Evolutionary conservation across 1,140 invertebrate genomes (phyloP), one percentile per base, ranked within the genome.

Genomic region (Aphelenchoides fujianensis): DNA sequence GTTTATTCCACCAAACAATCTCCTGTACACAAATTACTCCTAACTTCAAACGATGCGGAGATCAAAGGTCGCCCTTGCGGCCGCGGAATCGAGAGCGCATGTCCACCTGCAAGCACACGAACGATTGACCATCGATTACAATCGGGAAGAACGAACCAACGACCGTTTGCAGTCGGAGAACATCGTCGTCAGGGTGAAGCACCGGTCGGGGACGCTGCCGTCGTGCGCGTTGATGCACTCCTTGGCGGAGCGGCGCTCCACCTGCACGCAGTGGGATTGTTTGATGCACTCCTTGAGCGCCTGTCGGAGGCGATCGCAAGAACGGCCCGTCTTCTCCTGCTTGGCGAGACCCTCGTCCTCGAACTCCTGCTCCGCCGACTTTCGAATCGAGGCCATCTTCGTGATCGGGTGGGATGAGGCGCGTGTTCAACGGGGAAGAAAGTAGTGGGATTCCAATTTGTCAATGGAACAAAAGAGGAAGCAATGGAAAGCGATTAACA

Each of bases 141-240:
- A n/a, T n/a, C n/a, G n/a, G n/a, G n/a, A n/a, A n/a, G 28, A 52
- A 64, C 68, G 5, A 35, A 75, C 74, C 57, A 79, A 30, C 23
- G 78, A 80, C 30, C 68, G 61, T 37, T 79, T 79, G 70, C 78
- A 79, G 53, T 79, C 78, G n/a, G 74, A 61, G 64, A 79, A 79
- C n/a, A 64, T 77, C 2, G 67, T 32, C 3, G 78, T 54, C 1
- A 79, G 59, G 27, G 57, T 55, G 66, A 77, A 79, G 48, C 78
- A 79, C 37, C 72, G 59, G 35, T 80, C 74, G n/a, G 74, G 78
- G 5, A 79, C 78, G 16, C 61, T 71, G n/a, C 78, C 78, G 34
- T 79, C 78, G 32, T 73, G 69, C 16, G 77, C 72, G 57, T 75
- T 68, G 34, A 79, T 62, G 57, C 78, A 79, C 23, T 79, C 78